phyloP scores from a whole-genome alignment of 2,797 vertebrate genomes.

The Vespertilio murinus region DNA sequence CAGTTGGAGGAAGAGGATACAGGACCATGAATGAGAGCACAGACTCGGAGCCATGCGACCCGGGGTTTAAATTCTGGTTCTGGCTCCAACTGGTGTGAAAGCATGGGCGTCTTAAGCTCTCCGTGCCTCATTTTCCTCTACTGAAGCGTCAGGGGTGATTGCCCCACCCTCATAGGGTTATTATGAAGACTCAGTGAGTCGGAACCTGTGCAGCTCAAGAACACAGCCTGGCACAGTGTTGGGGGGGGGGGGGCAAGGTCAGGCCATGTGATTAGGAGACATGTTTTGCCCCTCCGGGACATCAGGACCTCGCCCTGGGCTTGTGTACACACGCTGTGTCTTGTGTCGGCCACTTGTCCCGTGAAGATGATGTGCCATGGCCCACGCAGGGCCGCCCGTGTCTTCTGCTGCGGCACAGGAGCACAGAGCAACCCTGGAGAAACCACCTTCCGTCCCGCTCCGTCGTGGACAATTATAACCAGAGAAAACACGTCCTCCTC shows the following conservation, averaged over 20 bases:
- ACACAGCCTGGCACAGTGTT: neutral
- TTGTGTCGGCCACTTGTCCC: neutral
- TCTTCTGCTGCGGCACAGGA: neutral
- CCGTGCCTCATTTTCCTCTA: neutral
- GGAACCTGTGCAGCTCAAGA: neutral
- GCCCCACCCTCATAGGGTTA: neutral
- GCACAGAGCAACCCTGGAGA: neutral
- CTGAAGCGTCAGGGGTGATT: neutral
- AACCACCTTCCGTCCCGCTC: neutral
- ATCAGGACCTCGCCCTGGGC: neutral
- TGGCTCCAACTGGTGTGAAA: neutral
- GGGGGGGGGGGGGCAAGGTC: neutral
- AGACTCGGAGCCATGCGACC: neutral
- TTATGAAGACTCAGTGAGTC: neutral
- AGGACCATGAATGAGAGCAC: neutral
- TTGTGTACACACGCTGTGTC: accelerated
- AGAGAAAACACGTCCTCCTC: neutral
- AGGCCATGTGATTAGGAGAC: neutral
- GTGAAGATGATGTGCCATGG: neutral
- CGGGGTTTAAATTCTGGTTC: neutral
- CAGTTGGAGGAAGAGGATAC: neutral
- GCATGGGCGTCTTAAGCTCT: neutral
- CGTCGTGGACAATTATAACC: neutral
- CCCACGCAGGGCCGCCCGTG: neutral
- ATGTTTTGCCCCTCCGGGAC: neutral